Percentiles rank a stretch among this genome's conserved stretches.
phyloP scores from a whole-genome alignment of 2,888 invertebrate species.

The Orgyia antiqua region DNA sequence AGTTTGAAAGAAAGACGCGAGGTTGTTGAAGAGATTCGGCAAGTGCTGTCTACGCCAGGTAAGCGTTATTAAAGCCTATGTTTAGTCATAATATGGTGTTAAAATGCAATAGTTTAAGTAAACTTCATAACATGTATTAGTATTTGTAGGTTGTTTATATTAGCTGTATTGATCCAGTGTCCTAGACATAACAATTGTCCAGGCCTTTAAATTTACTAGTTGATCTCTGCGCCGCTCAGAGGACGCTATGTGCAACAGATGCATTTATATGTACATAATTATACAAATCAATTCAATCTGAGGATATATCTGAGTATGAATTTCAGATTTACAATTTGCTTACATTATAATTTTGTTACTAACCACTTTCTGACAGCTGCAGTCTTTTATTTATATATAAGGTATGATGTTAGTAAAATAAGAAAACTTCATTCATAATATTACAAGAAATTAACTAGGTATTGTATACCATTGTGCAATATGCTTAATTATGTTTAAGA shows the following conservation, averaged over 20 bases:
- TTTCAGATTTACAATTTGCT: neutral
- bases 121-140: neutral
- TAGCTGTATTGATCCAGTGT: slow-evolving; percentile 32
- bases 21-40: slow-evolving; percentile 82
- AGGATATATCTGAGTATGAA: no score
- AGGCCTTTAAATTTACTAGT: slow-evolving; percentile 12
- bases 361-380: no score
- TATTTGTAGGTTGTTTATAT: slow-evolving; percentile 24
- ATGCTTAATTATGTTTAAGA: no score
- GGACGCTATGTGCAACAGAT: slow-evolving; percentile 11
- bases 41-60: slow-evolving; percentile 87
- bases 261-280: slow-evolving; percentile 7
- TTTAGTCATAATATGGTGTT: slow-evolving; percentile 5
- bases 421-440: no score
- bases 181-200: slow-evolving; percentile 18
- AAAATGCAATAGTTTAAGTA: slow-evolving; percentile 1
- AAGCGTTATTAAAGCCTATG: slow-evolving; percentile 7
- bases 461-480: no score
- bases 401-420: no score
- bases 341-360: no score
- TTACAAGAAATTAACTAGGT: no score
- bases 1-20: slow-evolving; percentile 84
- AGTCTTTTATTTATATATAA: no score
- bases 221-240: slow-evolving; percentile 11
- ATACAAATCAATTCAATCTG: slow-evolving; percentile 6